Evolutionary conservation across 1,140 invertebrate species (phyloP), one percentile per base, ranked within the genome.

Genomic region (Hylaeus volcanicus): DNA sequence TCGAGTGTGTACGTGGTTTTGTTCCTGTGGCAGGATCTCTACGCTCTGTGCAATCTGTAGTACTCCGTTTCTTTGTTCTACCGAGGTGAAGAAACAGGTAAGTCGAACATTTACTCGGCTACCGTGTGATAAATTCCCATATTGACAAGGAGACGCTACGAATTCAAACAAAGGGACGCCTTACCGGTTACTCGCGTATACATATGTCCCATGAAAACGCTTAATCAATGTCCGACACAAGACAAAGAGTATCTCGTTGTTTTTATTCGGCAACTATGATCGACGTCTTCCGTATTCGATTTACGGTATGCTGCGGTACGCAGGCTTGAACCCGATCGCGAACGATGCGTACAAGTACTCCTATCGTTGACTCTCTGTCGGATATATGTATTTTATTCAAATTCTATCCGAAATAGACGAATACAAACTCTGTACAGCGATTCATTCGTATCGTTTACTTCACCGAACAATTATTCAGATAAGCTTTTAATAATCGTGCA

Each of bases 271-370:
- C 15, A 39, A 43, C 8, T 8, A 3, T 39, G 56, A 68, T 55
- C 55, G 48, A 61, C 48, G 15, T 68, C 4, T 55, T 77, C 56
- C 58, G 51, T 61, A 60, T 82, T 79, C 63, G 63, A 63, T 68
- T 82, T 73, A 5, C 11, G 43, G 5, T 14, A 63, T 79, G 73
- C 68, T 82, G 69, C 68, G 70, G 63, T 71, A 82, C 8, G 45
- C 58, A 79, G 65, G 51, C 58, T 66, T 37, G 45, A 63, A 63
- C 51, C 43, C 45, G 75, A 72, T 82, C 80, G 26, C 26, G 26
- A 26, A 26, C 26, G 26, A 82, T 79, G 80, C 80, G 80, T 79
- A 82, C 26, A 70, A 82, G 80, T 53, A 70, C 43, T 56, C 43
- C n/a, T 48, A 55, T 43, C 60, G 58, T 37, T n/a, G 43, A 41